These are phyloP conservation scores for Willisornis vidua DNA, from an alignment of 2,113 vertebrate species.

Conservation along the genomic window DNA sequence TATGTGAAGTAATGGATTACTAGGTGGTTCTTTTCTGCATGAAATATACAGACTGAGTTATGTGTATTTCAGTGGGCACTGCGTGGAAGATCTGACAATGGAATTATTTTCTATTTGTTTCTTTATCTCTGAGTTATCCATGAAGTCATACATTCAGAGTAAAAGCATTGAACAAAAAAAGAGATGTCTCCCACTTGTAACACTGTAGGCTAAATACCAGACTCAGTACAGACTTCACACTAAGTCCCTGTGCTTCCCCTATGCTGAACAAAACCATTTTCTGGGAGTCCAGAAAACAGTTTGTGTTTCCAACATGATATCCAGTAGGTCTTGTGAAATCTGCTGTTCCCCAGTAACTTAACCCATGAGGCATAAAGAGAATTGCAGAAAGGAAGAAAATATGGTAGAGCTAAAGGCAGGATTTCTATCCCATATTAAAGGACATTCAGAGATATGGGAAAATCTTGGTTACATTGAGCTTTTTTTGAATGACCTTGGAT, in stretches of 20 bases:
- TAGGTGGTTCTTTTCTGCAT: not conserved
- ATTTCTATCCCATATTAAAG: not conserved
- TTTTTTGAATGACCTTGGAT: not conserved
- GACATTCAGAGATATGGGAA: not conserved
- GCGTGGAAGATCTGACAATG: not conserved
- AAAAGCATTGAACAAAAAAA: not conserved
- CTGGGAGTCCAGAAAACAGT: not conserved
- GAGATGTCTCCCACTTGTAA: not conserved
- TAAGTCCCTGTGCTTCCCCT: not conserved
- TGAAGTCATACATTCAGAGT: not conserved
- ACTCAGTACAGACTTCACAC: not conserved
- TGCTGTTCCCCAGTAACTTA: not conserved
- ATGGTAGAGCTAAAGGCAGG: accelerated
- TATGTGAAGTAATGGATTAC: not conserved
- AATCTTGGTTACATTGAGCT: not conserved
- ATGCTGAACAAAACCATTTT: not conserved
- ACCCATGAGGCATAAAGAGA: not conserved
- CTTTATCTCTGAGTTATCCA: not conserved
- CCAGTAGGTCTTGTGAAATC: not conserved
- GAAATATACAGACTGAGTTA: not conserved
- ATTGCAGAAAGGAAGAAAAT: not conserved
- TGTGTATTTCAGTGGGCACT: not conserved
- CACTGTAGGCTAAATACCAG: not conserved
- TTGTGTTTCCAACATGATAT: not conserved
- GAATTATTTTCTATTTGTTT: not conserved